Conservation (phyloP, 2,797 vertebrate species). For the Phrynocephalus guinanensis region DNA sequence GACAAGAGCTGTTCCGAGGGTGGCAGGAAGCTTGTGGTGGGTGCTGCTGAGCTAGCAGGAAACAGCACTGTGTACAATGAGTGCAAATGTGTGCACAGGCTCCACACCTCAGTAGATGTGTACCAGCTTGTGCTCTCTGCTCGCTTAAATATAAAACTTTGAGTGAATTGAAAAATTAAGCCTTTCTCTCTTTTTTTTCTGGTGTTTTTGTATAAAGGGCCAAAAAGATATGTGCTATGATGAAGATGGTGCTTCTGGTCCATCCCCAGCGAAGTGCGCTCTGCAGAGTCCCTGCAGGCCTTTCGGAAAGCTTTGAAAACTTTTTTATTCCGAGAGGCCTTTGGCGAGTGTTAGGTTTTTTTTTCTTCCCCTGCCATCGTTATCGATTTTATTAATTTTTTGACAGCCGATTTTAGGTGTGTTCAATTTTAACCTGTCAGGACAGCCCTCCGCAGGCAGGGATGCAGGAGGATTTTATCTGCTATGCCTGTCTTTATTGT, state of each 20-base stretch:
- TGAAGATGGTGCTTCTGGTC: neutral
- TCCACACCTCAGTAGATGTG: neutral
- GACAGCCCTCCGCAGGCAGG: too few species aligned
- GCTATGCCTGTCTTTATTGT: too few species aligned
- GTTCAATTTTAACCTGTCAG: too few species aligned
- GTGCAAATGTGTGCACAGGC: neutral
- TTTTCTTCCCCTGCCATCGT: too few species aligned
- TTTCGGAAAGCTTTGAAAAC: too few species aligned
- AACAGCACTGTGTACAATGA: neutral
- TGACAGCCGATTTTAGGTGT: too few species aligned
- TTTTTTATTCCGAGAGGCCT: too few species aligned
- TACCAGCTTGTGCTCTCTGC: neutral
- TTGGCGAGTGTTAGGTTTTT: too few species aligned
- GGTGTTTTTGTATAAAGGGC: neutral
- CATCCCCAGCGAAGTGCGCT: too few species aligned
- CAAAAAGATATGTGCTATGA: neutral
- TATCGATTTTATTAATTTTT: too few species aligned
- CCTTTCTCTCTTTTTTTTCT: neutral
- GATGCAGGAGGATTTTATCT: too few species aligned
- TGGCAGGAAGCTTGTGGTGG: conserved; percentile 41
- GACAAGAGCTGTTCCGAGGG: neutral
- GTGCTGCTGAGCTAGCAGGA: conserved; percentile 1
- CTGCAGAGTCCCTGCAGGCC: too few species aligned
- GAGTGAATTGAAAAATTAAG: neutral
- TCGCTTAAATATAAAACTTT: neutral